These are phyloP conservation scores for Epirrhoe alternata DNA, from an alignment of 2,888 invertebrate genomes.

Conservation along the genomic window DNA sequence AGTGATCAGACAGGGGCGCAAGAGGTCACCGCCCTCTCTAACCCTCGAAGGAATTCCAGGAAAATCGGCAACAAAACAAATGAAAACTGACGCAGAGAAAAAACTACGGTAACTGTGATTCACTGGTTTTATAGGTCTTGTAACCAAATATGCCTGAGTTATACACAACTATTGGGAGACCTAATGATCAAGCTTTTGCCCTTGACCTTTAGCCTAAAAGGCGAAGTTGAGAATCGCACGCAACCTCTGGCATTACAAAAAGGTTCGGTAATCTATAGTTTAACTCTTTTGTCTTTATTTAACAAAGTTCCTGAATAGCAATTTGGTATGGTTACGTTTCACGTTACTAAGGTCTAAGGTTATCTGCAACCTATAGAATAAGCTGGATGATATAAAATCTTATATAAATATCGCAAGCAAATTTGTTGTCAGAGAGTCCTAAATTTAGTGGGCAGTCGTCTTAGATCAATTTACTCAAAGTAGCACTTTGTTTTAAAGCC, in stretches of 20 bases:
- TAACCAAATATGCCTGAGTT: conserved; percentile 26
- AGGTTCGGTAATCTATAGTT: conserved; percentile 9
- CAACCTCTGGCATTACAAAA: conserved; percentile 36
- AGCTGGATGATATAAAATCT: too few species aligned
- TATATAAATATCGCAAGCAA: too few species aligned
- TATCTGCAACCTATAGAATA: neutral
- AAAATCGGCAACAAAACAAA: conserved; percentile 50
- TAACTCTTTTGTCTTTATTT: conserved; percentile 22
- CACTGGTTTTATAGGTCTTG: conserved; percentile 46
- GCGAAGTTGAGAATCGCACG: conserved; percentile 28
- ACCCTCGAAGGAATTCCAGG: conserved; percentile 49
- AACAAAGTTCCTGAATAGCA: conserved; percentile 9
- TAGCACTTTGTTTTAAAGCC: too few species aligned
- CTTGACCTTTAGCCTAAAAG: conserved; percentile 46
- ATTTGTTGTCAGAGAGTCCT: too few species aligned
- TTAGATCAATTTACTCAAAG: too few species aligned
- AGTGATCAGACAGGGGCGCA: conserved; percentile 50
- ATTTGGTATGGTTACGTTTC: conserved; percentile 1
- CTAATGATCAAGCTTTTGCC: conserved; percentile 35
- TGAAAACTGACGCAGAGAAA: conserved; percentile 36
- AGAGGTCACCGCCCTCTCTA: conserved; percentile 52
- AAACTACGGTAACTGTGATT: conserved; percentile 42
- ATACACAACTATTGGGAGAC: conserved; percentile 20
- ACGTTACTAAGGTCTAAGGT: neutral
- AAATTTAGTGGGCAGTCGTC: too few species aligned